Evolutionary conservation across 92 coral and sea anemone genomes (phyloP).

Genomic region (Palythoa grandiflora): DNA sequence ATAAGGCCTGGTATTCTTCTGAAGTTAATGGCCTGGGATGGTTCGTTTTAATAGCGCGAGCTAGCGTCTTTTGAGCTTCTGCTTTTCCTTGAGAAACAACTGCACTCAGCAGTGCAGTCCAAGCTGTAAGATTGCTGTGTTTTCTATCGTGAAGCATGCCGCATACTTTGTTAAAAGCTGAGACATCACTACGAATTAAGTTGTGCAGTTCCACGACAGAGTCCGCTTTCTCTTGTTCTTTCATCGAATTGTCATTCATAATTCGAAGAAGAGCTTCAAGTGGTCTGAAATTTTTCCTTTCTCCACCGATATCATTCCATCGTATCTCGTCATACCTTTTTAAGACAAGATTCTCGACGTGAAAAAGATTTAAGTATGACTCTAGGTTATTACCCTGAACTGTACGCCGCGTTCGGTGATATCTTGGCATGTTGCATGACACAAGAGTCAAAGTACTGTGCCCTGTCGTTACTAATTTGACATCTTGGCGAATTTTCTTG

Average conservation of each 20-base stretch:
- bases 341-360: conserved; percentile 66
- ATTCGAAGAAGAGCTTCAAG: conserved; percentile 78
- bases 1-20: conserved; percentile 70
- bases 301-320: conserved; percentile 76
- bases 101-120: conserved; percentile 72
- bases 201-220: conserved; percentile 74
- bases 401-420: conserved; percentile 26
- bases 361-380: conserved; percentile 40
- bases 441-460: conserved; percentile 67
- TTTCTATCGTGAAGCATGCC: conserved; percentile 51
- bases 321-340: conserved; percentile 60
- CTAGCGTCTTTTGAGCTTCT: conserved; percentile 66
- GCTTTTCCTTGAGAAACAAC: conserved; percentile 70
- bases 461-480: conserved; percentile 75
- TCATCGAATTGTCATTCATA: conserved; percentile 64
- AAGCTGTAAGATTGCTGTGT: conserved; percentile 77
- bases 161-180: conserved; percentile 44
- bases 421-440: conserved; percentile 43
- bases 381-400: conserved; percentile 2
- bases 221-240: conserved; percentile 69
- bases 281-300: conserved; percentile 65
- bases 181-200: conserved; percentile 59
- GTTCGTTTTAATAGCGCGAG: conserved; percentile 63
- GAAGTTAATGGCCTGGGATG: conserved; percentile 67
- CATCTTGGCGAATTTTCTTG: conserved; percentile 67